Evolutionary conservation across 1,140 invertebrate species (phyloP).

Genomic region (Danaus melanippus): DNA sequence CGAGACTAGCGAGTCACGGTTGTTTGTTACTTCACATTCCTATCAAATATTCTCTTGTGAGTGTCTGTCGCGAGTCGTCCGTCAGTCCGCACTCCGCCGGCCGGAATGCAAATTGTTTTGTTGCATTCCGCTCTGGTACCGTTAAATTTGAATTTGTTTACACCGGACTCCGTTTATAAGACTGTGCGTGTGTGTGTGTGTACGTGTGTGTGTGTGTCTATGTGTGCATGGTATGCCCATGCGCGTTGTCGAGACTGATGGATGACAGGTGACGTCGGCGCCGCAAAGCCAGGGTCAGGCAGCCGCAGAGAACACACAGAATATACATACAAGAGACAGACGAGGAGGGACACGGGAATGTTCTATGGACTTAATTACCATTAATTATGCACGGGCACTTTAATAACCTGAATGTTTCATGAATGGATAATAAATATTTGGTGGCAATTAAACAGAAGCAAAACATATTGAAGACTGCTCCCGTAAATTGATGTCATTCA

Average conservation of each 20-base stretch:
- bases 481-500: no score
- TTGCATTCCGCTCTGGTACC: slow-evolving; percentile 61
- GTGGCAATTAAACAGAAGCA: no score
- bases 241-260: slow-evolving; percentile 64
- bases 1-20: no score
- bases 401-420: no score
- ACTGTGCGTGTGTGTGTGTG: slow-evolving; percentile 7
- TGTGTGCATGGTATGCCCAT: slow-evolving; percentile 46
- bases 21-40: slow-evolving; percentile 17
- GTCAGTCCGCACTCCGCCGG: slow-evolving; percentile 15
- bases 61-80: slow-evolving; percentile 15
- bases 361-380: no score
- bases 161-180: not conserved
- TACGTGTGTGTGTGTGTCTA: slow-evolving; percentile 24
- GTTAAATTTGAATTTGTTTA: slow-evolving; percentile 65
- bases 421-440: no score
- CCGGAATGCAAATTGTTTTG: slow-evolving; percentile 52
- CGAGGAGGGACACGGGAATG: no score
- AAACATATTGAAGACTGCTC: no score
- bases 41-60: slow-evolving; percentile 31
- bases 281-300: slow-evolving; percentile 41
- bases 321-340: no score
- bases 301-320: slow-evolving; percentile 5
- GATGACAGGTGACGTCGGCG: slow-evolving; percentile 68
- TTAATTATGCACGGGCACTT: no score